These are phyloP conservation scores for Cynodonichthys magdalenae DNA, from an alignment of 2,797 vertebrate genomes.

Conservation along the genomic window DNA sequence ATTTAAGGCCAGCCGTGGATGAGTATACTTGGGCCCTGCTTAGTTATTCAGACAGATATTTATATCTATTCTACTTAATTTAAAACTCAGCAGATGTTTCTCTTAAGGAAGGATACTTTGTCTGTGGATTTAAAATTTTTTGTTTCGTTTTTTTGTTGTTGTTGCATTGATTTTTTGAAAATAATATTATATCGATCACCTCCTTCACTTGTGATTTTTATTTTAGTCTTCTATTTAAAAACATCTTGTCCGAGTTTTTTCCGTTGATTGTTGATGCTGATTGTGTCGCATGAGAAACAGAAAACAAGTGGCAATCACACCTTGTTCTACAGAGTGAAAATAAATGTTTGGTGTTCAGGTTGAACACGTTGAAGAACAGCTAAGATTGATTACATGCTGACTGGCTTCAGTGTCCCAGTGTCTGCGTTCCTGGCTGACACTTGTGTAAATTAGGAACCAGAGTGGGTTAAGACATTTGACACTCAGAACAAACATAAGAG, in stretches of 20 bases:
- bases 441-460: slow-evolving; percentile 15
- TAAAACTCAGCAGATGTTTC: too few relatives aligned
- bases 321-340: background rate
- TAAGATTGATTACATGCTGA: slow-evolving; percentile 1
- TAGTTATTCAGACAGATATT: too few relatives aligned
- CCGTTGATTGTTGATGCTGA: background rate
- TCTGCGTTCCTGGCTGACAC: slow-evolving; percentile 10
- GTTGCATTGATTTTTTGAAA: background rate
- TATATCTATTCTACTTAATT: too few relatives aligned
- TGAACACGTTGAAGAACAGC: background rate
- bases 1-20: too few relatives aligned
- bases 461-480: slow-evolving; percentile 20
- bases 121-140: background rate
- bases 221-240: background rate
- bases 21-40: too few relatives aligned
- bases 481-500: slow-evolving; percentile 16
- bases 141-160: too few relatives aligned
- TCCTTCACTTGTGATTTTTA: background rate
- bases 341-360: background rate
- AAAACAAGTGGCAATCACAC: too few relatives aligned
- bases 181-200: background rate
- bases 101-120: background rate
- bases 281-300: background rate
- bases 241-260: too few relatives aligned
- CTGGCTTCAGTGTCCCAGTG: background rate